Percentiles rank a stretch among this genome's conserved stretches.
Conservation (phyloP, 35 echinoderm and acorn worm species). For the Apostichopus parvimensis region DNA sequence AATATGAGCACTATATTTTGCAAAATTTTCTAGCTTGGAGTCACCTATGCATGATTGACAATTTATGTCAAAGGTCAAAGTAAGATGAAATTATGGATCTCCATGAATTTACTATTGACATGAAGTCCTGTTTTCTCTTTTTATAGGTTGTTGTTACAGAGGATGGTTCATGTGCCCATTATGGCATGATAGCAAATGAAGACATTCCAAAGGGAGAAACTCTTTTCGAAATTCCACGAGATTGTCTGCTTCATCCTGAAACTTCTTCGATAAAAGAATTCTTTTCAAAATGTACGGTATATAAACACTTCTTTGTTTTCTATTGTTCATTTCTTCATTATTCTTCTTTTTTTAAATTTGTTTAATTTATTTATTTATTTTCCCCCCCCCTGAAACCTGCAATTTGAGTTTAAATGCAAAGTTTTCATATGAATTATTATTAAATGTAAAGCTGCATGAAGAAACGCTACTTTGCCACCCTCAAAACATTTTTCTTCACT, state of each 20-base stretch:
- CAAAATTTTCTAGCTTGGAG: too few relatives aligned
- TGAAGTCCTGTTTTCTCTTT: neutral
- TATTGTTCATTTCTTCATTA: neutral
- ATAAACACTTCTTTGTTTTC: neutral
- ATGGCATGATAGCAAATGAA: conserved; percentile 81
- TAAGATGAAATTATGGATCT: too few relatives aligned
- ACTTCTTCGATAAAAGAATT: conserved; percentile 66
- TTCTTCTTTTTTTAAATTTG: neutral
- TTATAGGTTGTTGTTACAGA: conserved; percentile 65
- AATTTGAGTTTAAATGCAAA: too few relatives aligned
- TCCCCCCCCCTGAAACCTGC: neutral
- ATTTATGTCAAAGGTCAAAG: too few relatives aligned
- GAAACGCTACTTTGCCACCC: too few relatives aligned
- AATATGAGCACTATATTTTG: too few relatives aligned
- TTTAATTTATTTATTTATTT: too few relatives aligned
- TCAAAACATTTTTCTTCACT: too few relatives aligned
- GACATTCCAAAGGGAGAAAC: conserved; percentile 78
- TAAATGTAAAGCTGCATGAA: too few relatives aligned
- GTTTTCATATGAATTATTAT: too few relatives aligned
- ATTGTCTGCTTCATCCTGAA: conserved; percentile 69
- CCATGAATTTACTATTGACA: too few relatives aligned
- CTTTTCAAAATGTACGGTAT: conserved; percentile 62
- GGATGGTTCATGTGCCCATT: conserved; percentile 75
- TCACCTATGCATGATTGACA: too few relatives aligned
- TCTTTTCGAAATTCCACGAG: conserved; percentile 73